Percentiles rank a stretch among this genome's conserved stretches.
phyloP scores from a whole-genome alignment of 2,113 vertebrate genomes.

The Charina bottae region DNA sequence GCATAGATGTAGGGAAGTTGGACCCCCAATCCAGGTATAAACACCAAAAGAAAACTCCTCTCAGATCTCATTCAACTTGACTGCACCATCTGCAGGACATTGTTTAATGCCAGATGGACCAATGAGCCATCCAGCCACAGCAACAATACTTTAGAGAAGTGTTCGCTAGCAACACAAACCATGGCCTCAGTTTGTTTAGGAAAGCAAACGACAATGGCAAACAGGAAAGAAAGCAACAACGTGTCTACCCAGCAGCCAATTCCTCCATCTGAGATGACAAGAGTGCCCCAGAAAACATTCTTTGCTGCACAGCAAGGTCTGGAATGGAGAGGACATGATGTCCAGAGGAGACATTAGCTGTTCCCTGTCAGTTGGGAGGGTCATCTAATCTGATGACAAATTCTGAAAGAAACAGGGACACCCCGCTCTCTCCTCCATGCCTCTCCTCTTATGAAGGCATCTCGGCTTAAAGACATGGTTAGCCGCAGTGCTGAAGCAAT shows the following conservation, averaged over 20 bases:
- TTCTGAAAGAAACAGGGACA: fast-evolving
- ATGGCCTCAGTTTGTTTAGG: conserved; percentile 2
- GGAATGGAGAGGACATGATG: background rate
- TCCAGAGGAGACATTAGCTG: background rate
- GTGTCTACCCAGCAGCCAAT: background rate
- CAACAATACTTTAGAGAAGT: conserved; percentile 19
- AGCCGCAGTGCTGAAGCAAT: conserved; percentile 58
- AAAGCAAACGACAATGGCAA: conserved; percentile 31
- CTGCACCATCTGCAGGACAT: background rate
- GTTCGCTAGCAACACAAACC: background rate
- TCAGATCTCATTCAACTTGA: background rate
- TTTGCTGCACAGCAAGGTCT: background rate
- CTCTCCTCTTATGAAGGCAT: conserved; percentile 9
- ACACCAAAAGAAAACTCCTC: background rate
- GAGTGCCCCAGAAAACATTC: fast-evolving
- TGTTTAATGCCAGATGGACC: background rate
- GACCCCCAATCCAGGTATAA: background rate
- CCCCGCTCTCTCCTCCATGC: background rate
- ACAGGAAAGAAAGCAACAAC: background rate
- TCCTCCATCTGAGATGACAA: background rate
- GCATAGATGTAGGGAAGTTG: background rate
- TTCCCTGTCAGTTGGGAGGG: background rate
- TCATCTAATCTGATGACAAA: background rate
- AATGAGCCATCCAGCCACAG: conserved; percentile 28
- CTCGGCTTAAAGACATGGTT: conserved; percentile 43